phyloP scores from a whole-genome alignment of 2,113 vertebrate species.

The Oreotragus oreotragus region DNA sequence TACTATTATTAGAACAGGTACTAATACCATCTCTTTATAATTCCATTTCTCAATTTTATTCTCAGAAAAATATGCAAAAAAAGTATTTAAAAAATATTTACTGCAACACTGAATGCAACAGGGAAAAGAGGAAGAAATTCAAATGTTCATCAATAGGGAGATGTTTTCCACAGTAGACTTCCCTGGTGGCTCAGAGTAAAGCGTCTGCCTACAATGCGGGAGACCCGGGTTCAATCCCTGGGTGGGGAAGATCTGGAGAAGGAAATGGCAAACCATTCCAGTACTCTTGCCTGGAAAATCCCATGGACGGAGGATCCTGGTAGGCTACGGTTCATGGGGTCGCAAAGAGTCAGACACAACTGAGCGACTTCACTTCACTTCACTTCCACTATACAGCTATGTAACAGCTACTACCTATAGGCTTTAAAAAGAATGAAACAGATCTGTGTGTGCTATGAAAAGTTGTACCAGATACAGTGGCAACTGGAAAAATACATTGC shows the following conservation, averaged over 20 bases:
- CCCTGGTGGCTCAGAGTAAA: no score
- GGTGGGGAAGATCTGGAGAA: no score
- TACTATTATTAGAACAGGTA: not conserved
- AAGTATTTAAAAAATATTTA: slow-evolving; percentile 9
- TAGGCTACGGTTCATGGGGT: no score
- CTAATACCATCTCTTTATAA: not conserved
- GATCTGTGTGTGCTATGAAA: not conserved
- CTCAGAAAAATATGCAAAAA: not conserved
- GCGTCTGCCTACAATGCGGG: no score
- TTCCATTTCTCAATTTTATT: slow-evolving; percentile 19
- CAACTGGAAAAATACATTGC: not conserved
- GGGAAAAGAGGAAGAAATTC: not conserved
- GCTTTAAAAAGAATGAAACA: slow-evolving; percentile 25
- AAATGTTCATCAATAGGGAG: not conserved
- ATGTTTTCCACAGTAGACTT: not conserved
- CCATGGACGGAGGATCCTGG: no score
- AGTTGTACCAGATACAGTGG: not conserved
- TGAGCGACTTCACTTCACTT: no score
- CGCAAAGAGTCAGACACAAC: no score
- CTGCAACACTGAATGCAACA: not conserved
- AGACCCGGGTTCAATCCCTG: no score
- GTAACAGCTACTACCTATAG: not conserved
- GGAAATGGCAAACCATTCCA: no score
- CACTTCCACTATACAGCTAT: not conserved
- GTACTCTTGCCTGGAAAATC: no score